Evolutionary conservation across 1,140 invertebrate genomes (phyloP), one percentile per base, ranked within the genome.

Genomic region (Neocloeon triangulifer): DNA sequence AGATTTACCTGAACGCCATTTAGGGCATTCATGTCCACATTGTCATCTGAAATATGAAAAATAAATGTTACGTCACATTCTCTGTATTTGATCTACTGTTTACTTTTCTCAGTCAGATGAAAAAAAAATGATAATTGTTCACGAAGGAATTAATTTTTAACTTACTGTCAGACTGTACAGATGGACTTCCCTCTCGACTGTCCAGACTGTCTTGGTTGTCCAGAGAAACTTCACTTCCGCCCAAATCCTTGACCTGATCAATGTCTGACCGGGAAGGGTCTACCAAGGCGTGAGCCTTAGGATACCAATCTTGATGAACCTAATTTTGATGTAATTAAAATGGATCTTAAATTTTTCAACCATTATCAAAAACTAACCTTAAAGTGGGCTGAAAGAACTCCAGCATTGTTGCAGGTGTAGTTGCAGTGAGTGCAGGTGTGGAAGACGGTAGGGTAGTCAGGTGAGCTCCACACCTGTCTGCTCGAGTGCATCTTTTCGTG

Each of bases 401-500:
- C 69, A 17, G 70, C 68, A 43, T 69, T 75, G 23, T 73, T 68
- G 47, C 76, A 81, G 12, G 68, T 65, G 43, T 79, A 86, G 49
- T 74, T 78, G 50, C 82, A 88, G 39, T 78, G 66, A 2, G 67
- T 61, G 47, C 80, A 88, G 34, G 60, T 57, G 39, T 54, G 50
- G 47, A 52, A 32, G 45, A 43, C 25, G 26, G 59, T 41, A 41
- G 52, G 48, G 36, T 60, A 48, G 36, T 61, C 48, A 22, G 27
- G 6, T 12, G 12, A 10, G 19, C 19, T 23, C 14, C 6, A 30
- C 19, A 15, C 19, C 17, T 19, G 38, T 43, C 65, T 48, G 36
- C 54, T 42, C n/a, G 59, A 59, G 50, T 86, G 81, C 67, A 85
- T 79, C 48, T 71, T 70, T 49, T 86, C 78, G 50, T 88, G 81